phyloP scores from a whole-genome alignment of 2,113 vertebrate species.

The Taxidea taxus region DNA sequence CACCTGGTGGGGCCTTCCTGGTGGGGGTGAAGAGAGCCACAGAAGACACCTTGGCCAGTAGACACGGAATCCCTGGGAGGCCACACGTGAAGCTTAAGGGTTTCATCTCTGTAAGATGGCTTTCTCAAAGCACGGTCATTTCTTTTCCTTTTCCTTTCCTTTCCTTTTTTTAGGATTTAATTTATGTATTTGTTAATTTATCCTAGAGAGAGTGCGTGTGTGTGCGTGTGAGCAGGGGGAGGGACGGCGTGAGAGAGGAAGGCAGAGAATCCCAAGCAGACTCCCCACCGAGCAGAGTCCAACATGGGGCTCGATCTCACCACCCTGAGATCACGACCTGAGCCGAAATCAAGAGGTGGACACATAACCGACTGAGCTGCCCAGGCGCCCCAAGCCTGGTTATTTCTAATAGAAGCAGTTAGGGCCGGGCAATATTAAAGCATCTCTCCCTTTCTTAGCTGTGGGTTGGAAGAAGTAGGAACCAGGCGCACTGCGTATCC shows the following conservation, averaged over 20 bases:
- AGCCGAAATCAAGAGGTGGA: not conserved
- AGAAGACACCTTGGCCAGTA: too few relatives aligned
- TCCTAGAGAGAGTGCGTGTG: not conserved
- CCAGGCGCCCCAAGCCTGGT: not conserved
- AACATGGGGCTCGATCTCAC: not conserved
- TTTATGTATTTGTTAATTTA: not conserved
- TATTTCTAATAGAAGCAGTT: not conserved
- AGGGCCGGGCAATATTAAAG: too few relatives aligned
- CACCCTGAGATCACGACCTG: not conserved
- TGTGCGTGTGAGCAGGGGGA: not conserved
- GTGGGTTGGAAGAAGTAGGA: not conserved
- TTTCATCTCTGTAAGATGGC: not conserved
- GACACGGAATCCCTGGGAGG: not conserved
- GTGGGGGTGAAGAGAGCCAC: not conserved
- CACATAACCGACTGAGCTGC: accelerated
- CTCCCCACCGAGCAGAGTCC: not conserved
- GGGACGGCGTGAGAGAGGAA: not conserved
- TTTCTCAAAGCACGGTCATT: not conserved
- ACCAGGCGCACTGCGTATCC: too few relatives aligned
- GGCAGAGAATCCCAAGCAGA: not conserved
- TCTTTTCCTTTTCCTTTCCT: not conserved
- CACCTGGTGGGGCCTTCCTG: not conserved
- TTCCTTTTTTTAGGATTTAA: too few relatives aligned
- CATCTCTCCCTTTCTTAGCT: not conserved
- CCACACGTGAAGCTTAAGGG: not conserved